phyloP scores from a whole-genome alignment of 2,113 vertebrate genomes.

The Corvus hawaiiensis region DNA sequence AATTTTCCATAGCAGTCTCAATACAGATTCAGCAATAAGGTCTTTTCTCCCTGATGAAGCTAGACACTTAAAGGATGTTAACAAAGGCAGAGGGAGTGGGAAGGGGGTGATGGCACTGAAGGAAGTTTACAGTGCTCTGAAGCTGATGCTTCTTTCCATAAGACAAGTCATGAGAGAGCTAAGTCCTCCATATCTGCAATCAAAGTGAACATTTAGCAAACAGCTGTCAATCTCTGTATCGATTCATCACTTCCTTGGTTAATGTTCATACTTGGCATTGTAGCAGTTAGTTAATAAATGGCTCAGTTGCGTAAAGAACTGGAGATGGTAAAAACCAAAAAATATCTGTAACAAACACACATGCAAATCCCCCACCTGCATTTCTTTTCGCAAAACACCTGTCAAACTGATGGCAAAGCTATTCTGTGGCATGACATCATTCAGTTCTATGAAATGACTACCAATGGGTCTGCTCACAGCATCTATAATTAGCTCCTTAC shows the following conservation, averaged over 20 bases:
- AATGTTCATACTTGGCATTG: slow-evolving; percentile 21
- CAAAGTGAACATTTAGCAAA: not conserved
- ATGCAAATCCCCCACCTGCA: not conserved
- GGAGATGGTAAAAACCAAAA: not conserved
- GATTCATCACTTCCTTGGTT: not conserved
- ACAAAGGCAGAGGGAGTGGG: not conserved
- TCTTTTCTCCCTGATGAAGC: not conserved
- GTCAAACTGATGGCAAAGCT: not conserved
- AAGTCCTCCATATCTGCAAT: not conserved
- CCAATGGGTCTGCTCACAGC: not conserved
- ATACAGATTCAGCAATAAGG: not conserved
- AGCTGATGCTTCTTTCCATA: not conserved
- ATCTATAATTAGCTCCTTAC: slow-evolving; percentile 49
- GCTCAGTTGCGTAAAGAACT: not conserved
- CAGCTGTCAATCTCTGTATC: not conserved
- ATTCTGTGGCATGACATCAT: slow-evolving; percentile 18
- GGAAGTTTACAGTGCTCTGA: not conserved
- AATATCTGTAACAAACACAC: not conserved
- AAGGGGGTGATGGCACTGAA: not conserved
- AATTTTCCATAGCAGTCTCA: not conserved
- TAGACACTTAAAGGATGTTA: not conserved
- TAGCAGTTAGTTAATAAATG: slow-evolving; percentile 43
- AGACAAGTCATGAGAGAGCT: not conserved
- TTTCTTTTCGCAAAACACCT: not conserved
- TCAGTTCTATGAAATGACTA: not conserved